Evolutionary conservation across 2,797 vertebrate genomes (phyloP), one percentile per base, ranked within the genome.

Genomic region (Emys orbicularis): DNA sequence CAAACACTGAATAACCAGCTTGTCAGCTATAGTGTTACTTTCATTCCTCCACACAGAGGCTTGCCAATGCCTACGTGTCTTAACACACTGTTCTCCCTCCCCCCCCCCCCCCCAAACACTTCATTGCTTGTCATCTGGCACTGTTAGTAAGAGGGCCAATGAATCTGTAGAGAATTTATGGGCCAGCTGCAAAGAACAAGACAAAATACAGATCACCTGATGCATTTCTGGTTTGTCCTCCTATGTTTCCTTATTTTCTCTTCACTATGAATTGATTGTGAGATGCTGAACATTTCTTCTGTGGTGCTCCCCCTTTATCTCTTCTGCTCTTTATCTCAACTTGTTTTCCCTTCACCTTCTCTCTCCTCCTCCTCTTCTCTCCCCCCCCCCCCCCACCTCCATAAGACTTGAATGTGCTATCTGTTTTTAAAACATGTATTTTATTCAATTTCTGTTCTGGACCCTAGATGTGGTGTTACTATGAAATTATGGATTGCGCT

Each of bases 41-140:
- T 37, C n/a, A 18, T 54, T 59, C 65, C 82, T 21, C 18, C 25
- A 21, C 31, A 18, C 23, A 18, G 5, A 34, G 5, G 49, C 41
- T 37, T 93, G 74, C 7, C 11, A 10, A 27, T 74, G 84, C 0
- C 0, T 31, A 87, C 1, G 0, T 47, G 13, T 65, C 1, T 61
- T 88, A 74, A 68, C 27, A 31, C 7, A 0, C 3, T 44, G 5
- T 18, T 57, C 50, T 19, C 56, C 47, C 12, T 15, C 6, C 12
- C 3, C 25, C 56, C 47, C 12, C 15, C 6, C 12, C 3, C 25
- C 9, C 50, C 13, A 50, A 19, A 16, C 18, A 23, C 18, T 93
- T 47, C 52, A 27, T 21, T 72, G 16, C 41, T 54, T 79, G 50
- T 79, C 4, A 15, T 61, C 0, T 0, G 19, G 18, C 15, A 3